These are phyloP conservation scores for Silurus asotus DNA, from an alignment of 2,113 vertebrate genomes.

Conservation along the genomic window DNA sequence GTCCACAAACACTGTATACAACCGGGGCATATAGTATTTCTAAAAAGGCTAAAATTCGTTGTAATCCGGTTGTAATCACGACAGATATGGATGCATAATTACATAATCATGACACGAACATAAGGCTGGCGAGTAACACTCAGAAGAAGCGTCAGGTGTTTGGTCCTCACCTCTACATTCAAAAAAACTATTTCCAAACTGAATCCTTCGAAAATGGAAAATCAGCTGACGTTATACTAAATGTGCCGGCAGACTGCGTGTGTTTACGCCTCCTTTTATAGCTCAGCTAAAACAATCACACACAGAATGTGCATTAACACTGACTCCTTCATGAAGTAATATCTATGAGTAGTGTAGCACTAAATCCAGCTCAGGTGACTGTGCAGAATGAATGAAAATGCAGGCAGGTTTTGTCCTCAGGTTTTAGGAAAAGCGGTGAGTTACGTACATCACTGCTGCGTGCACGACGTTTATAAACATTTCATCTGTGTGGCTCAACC, in stretches of 20 bases:
- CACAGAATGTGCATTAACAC: slow-evolving; percentile 16
- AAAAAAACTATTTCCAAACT: neutral
- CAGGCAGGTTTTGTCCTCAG: neutral
- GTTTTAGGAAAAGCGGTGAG: neutral
- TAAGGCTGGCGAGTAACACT: too few species aligned
- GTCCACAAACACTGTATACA: too few species aligned
- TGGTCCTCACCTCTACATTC: neutral
- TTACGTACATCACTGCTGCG: neutral
- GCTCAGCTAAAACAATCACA: neutral
- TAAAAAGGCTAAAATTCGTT: too few species aligned
- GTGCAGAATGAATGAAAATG: neutral
- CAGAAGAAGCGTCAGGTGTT: neutral
- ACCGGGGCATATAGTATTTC: too few species aligned
- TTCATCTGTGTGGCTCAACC: neutral
- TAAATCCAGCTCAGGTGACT: slow-evolving; percentile 9
- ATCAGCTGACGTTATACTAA: neutral
- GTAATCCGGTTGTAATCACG: too few species aligned
- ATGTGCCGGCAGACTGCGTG: neutral
- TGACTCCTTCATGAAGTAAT: slow-evolving; percentile 2
- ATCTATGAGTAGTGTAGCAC: neutral
- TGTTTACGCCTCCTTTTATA: slow-evolving; percentile 12
- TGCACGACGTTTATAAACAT: neutral
- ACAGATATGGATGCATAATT: too few species aligned
- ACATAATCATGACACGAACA: too few species aligned
- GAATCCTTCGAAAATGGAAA: neutral